Evolutionary conservation across 1,140 invertebrate genomes (phyloP), one percentile per base, ranked within the genome.

Genomic region (Caenorhabditis tropicalis): DNA sequence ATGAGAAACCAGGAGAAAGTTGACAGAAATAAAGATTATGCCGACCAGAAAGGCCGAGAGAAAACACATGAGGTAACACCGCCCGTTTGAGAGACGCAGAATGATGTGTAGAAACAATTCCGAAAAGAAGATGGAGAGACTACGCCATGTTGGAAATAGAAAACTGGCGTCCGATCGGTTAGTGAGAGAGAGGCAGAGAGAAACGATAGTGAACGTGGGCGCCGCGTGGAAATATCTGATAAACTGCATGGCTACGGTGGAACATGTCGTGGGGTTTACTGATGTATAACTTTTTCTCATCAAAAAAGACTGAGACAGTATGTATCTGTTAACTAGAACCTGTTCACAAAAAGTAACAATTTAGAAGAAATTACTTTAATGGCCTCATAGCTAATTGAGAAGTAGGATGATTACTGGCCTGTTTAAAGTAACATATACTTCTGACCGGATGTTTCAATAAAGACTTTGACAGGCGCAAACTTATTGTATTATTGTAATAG

Each of bases 111-210:
- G 65, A 43, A 74, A 74, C 65, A 74, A 74, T 43, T 74, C 65
- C 10, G 36, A 74, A 74, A 74, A 46, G 65, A 74, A 2, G 33
- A 43, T 12, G 36, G 65, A 46, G n/a, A 56, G 21, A 24, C 65
- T 29, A 36, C 65, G 65, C 65, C 65, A 43, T 43, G 65, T 74
- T 65, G 65, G 65, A 74, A 74, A 74, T 43, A 74, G 65, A 74
- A 74, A 74, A 74, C 65, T 74, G 65, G 65, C 65, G 36, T 33
- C 65, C 65, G 36, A 74, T 74, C 36, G 65, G 65, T 36, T 15
- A 49, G 24, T 21, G 49, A 81, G 31, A 81, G 46, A 81, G 29
- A 27, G 16, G 33, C 27, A 31, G 74, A 79, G 51, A 51, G 48
- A 33, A 49, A 21, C 33, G 39, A 33, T 79, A 16, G 27, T 36